phyloP scores from a whole-genome alignment of 1,140 invertebrate species.

The Drosophila eugracilis region DNA sequence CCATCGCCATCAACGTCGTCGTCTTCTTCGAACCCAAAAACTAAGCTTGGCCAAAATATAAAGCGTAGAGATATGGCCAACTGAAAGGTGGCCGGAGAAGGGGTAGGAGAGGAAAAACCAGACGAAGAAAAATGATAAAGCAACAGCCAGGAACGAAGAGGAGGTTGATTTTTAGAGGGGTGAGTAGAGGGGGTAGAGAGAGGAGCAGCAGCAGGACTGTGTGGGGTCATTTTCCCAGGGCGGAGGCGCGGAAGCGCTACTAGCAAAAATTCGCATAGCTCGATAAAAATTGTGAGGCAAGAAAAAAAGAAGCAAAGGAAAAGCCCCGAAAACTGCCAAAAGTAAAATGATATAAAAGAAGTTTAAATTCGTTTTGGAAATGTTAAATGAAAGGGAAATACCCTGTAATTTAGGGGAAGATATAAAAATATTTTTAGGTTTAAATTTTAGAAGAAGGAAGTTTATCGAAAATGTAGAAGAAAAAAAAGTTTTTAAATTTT shows the following conservation, averaged over 20 bases:
- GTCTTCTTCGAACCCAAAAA: slow-evolving; percentile 52
- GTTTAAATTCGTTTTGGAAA: neutral
- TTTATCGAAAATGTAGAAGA: no score
- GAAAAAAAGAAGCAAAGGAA: slow-evolving; percentile 1
- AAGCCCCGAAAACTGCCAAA: slow-evolving; percentile 32
- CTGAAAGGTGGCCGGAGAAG: neutral
- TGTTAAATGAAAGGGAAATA: neutral
- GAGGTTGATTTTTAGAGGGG: no score
- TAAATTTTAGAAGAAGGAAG: no score
- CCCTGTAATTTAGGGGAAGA: neutral
- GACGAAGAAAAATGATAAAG: slow-evolving; percentile 61
- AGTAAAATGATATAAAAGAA: slow-evolving; percentile 30
- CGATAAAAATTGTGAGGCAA: slow-evolving; percentile 34
- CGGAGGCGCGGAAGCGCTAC: slow-evolving; percentile 11
- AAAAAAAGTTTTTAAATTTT: no score
- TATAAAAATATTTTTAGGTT: no score
- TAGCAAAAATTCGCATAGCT: slow-evolving; percentile 33
- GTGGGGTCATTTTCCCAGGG: slow-evolving; percentile 9
- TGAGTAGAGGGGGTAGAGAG: no score
- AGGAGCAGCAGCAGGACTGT: no score
- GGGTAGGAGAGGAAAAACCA: neutral
- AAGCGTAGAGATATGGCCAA: slow-evolving; percentile 14
- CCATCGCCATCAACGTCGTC: no score
- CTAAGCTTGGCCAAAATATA: slow-evolving; percentile 39
- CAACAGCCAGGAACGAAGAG: slow-evolving; percentile 28